These are phyloP conservation scores for Pseudopipra pipra DNA, from an alignment of 2,113 vertebrate genomes.

Conservation along the genomic window DNA sequence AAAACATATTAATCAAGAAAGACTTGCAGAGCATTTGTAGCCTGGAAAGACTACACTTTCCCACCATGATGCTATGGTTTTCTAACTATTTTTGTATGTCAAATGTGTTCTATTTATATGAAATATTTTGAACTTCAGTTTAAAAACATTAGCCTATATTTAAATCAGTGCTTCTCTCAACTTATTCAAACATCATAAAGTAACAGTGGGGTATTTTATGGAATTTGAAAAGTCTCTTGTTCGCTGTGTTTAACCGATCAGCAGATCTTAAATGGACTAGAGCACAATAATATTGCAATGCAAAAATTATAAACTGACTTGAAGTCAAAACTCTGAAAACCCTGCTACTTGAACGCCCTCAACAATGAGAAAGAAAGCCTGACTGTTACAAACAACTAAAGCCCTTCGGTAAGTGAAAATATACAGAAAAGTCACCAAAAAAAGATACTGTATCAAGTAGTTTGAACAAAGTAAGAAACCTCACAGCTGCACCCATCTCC, in stretches of 20 bases:
- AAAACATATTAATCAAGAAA: not conserved
- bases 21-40: not conserved
- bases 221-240: not conserved
- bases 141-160: not conserved
- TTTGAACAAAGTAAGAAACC: not conserved
- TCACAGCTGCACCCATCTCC: not conserved
- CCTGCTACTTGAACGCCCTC: not conserved
- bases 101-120: not conserved
- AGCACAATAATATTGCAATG: not conserved
- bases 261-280: not conserved
- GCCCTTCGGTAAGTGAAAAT: not conserved
- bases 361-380: not conserved
- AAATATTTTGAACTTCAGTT: not conserved
- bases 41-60: not conserved
- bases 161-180: not conserved
- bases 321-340: not conserved
- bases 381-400: not conserved
- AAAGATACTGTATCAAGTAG: not conserved
- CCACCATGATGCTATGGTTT: not conserved
- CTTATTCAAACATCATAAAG: not conserved
- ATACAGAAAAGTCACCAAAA: not conserved
- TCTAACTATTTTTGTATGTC: not conserved
- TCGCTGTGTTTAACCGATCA: not conserved
- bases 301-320: not conserved
- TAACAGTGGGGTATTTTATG: not conserved